Conservation (phyloP, 2,888 invertebrate species). For the Drosophila nr. perissopoda region DNA sequence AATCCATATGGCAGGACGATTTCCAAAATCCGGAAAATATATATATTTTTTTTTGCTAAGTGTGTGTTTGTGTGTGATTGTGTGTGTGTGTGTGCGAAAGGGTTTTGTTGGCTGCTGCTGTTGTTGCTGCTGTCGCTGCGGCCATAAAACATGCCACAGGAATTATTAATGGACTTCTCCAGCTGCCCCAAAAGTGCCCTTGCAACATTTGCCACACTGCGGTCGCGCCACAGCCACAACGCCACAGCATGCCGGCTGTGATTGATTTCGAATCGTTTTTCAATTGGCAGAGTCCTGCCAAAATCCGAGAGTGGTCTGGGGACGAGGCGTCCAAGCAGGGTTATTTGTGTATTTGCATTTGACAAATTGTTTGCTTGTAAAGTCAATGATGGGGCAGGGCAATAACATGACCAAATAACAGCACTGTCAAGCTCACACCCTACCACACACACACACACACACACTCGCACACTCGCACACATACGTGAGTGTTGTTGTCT, state of each 20-base stretch:
- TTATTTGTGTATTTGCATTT: conserved; percentile 81
- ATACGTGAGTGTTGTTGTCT: conserved; percentile 56
- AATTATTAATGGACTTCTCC: conserved; percentile 76
- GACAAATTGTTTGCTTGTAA: conserved; percentile 80
- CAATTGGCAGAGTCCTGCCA: conserved; percentile 65
- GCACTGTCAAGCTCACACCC: conserved; percentile 16
- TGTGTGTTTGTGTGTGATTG: neutral
- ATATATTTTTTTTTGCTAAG: neutral
- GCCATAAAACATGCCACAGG: conserved; percentile 77
- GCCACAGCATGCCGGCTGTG: conserved; percentile 58
- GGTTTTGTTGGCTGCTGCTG: conserved; percentile 41
- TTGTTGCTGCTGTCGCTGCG: conserved; percentile 35
- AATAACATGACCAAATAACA: conserved; percentile 49
- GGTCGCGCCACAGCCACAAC: conserved; percentile 43
- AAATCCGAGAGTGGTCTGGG: neutral
- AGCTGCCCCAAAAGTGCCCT: conserved; percentile 37
- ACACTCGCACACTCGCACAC: conserved; percentile 1
- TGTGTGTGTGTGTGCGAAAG: conserved; percentile 34
- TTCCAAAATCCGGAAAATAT: neutral
- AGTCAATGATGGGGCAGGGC: conserved; percentile 68
- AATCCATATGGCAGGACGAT: neutral
- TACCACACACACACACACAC: neutral
- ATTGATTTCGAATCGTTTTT: conserved; percentile 81
- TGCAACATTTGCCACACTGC: conserved; percentile 25
- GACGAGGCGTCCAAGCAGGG: conserved; percentile 48